These are phyloP conservation scores for Brachystomella parvula DNA, from an alignment of 1,140 invertebrate species.

Conservation along the genomic window DNA sequence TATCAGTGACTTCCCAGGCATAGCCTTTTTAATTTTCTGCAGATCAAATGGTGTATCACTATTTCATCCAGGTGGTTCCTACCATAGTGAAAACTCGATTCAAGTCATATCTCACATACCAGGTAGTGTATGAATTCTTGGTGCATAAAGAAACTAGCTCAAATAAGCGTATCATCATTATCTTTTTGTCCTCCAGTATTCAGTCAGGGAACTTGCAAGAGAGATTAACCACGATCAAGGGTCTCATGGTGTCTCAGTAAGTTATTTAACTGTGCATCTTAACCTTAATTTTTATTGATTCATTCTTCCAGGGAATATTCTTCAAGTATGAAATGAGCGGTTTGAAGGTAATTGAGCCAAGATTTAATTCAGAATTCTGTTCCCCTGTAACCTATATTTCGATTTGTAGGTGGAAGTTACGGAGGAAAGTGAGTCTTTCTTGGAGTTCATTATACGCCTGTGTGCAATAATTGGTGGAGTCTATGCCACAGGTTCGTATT, in stretches of 20 bases:
- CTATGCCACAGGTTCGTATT: constrained; percentile 67
- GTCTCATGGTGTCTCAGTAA: constrained; percentile 71
- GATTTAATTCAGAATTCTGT: constrained; percentile 1
- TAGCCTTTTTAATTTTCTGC: constrained; percentile 40
- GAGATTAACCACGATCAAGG: constrained; percentile 65
- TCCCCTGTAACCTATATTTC: constrained; percentile 2
- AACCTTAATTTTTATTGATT: not conserved
- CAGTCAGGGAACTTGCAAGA: constrained; percentile 77
- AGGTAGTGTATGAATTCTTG: too few relatives aligned
- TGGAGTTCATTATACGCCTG: constrained; percentile 72
- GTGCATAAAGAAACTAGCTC: too few relatives aligned
- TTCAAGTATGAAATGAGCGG: constrained; percentile 90
- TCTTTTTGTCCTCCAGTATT: constrained; percentile 72
- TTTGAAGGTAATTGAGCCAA: constrained; percentile 59
- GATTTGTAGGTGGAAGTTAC: constrained; percentile 49
- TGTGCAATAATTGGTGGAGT: constrained; percentile 86
- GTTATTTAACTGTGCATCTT: not conserved
- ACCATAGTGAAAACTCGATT: constrained; percentile 69
- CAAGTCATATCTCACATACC: constrained; percentile 61
- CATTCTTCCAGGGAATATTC: constrained; percentile 60
- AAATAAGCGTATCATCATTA: not conserved
- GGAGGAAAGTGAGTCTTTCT: constrained; percentile 68
- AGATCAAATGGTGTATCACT: constrained; percentile 79
- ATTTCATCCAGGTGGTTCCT: constrained; percentile 91
- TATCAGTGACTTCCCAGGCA: not conserved